A percentile compares a stretch with the other conserved stretches of the same genome.
Evolutionary conservation across 2,888 invertebrate genomes (phyloP).

Genomic region (Heteromurus nitidus): DNA sequence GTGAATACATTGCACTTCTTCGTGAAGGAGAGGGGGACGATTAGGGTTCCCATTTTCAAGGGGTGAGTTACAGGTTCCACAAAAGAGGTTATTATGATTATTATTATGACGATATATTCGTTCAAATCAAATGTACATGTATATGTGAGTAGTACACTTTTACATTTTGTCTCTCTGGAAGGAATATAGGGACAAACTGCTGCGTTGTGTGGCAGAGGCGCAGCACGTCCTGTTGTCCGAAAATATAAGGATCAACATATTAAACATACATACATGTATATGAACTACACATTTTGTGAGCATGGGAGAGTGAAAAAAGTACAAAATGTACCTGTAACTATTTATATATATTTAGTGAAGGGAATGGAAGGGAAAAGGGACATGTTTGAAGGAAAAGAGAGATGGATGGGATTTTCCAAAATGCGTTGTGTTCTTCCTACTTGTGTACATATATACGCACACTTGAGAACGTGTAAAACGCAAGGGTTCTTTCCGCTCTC

Average conservation of each 20-base stretch:
- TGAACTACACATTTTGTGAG: background rate
- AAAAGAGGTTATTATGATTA: constrained; percentile 23
- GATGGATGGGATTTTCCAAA: background rate
- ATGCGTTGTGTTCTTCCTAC: constrained; percentile 27
- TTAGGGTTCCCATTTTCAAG: constrained; percentile 20
- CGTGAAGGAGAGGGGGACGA: constrained; percentile 3
- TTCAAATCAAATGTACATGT: background rate
- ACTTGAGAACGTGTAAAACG: too few species aligned
- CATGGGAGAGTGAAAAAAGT: constrained; percentile 2
- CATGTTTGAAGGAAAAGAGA: constrained; percentile 27
- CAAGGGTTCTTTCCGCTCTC: constrained; percentile 12
- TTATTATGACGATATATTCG: constrained; percentile 23
- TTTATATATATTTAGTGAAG: background rate
- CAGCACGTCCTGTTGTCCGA: constrained; percentile 34
- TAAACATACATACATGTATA: background rate
- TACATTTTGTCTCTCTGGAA: background rate
- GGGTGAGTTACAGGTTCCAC: constrained; percentile 56
- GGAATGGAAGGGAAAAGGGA: constrained; percentile 9
- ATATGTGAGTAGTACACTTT: background rate
- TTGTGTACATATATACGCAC: constrained; percentile 11
- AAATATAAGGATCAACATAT: constrained; percentile 34
- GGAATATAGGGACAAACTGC: background rate
- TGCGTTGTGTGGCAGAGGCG: constrained; percentile 29
- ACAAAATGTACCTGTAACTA: constrained; percentile 49
- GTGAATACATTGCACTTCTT: too few species aligned